A percentile compares a stretch with the other conserved stretches of the same genome.
Conservation (phyloP, 2,888 invertebrate genomes). For the Rhagonycha fulva region DNA sequence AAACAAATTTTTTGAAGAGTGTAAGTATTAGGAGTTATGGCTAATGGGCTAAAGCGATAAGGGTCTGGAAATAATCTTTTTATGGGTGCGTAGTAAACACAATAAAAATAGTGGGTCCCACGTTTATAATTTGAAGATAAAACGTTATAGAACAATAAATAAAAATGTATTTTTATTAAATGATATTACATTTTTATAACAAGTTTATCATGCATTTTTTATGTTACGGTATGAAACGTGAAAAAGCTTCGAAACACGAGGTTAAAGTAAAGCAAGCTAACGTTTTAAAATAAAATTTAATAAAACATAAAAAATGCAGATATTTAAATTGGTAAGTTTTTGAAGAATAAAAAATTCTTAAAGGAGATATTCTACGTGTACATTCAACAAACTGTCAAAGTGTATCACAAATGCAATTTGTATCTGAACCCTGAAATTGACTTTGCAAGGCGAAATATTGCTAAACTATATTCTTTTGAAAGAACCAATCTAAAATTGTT, state of each 20-base stretch:
- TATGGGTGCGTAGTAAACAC: constrained; percentile 1
- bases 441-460: constrained; percentile 47
- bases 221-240: neutral
- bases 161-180: neutral
- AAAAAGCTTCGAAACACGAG: neutral
- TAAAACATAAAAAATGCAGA: neutral
- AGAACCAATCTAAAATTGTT: constrained; percentile 47
- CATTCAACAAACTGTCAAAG: constrained; percentile 45
- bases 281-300: neutral
- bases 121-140: constrained; percentile 1
- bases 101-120: constrained; percentile 3
- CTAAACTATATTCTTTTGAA: constrained; percentile 47
- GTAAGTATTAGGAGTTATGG: neutral
- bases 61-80: constrained; percentile 1
- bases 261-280: neutral
- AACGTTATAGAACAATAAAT: neutral
- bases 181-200: neutral
- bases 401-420: constrained; percentile 50
- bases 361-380: constrained; percentile 20
- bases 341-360: constrained; percentile 13
- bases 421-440: constrained; percentile 47
- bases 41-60: neutral
- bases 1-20: neutral
- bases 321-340: neutral
- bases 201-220: neutral